Evolutionary conservation across 2,113 vertebrate species (phyloP).

Genomic region (Dipodomys ordii): DNA sequence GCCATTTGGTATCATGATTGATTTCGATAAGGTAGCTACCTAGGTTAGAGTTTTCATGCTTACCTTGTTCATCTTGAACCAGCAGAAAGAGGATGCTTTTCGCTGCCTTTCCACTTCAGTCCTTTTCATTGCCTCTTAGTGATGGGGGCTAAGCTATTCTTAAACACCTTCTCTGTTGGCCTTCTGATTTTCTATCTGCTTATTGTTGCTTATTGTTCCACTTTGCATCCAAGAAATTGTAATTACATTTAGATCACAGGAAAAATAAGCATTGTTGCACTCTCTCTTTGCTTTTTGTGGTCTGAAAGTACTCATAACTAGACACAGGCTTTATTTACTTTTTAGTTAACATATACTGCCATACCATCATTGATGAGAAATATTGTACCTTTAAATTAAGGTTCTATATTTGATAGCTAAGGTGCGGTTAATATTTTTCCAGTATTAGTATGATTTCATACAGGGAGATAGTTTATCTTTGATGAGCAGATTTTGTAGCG

Average conservation of each 20-base stretch:
- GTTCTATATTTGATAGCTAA: slow-evolving; percentile 4
- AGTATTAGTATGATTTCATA: neutral
- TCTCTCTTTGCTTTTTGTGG: neutral
- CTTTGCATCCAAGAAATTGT: neutral
- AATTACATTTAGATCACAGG: slow-evolving; percentile 11
- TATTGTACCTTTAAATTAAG: neutral
- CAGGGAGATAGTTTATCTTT: neutral
- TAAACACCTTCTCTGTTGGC: neutral
- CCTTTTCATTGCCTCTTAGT: neutral
- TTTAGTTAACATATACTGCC: neutral
- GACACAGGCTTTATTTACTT: neutral
- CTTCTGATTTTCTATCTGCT: neutral
- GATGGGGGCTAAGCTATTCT: neutral
- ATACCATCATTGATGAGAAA: neutral
- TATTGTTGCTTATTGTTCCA: neutral
- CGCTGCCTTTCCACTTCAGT: too few species aligned
- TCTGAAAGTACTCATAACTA: neutral
- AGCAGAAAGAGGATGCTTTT: neutral
- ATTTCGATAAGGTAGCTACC: neutral
- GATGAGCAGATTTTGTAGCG: neutral
- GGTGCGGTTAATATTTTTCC: neutral
- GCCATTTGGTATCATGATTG: neutral
- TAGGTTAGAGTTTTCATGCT: neutral
- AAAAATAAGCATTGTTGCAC: neutral
- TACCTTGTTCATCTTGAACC: neutral